These are phyloP conservation scores for Camponotus fellah DNA, from an alignment of 2,888 invertebrate genomes.

Conservation along the genomic window DNA sequence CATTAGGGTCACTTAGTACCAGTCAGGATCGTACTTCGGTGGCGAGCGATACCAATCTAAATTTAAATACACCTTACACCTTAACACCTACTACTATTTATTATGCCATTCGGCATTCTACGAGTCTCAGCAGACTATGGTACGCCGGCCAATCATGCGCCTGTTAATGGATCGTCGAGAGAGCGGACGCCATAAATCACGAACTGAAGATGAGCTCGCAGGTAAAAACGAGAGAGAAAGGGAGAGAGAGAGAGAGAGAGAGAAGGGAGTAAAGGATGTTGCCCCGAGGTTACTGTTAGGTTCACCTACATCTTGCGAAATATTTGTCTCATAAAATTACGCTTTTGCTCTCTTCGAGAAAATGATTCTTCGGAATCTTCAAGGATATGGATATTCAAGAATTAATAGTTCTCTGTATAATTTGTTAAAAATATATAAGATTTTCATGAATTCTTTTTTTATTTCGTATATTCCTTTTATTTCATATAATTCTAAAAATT, in stretches of 20 bases:
- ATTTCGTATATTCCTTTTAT: neutral
- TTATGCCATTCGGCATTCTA: slow-evolving; percentile 60
- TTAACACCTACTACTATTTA: slow-evolving; percentile 71
- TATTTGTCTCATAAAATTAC: slow-evolving; percentile 60
- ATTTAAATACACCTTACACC: slow-evolving; percentile 69
- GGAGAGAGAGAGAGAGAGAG: no score
- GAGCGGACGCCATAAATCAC: slow-evolving; percentile 70
- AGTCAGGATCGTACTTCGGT: slow-evolving; percentile 43
- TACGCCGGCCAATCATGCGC: slow-evolving; percentile 60
- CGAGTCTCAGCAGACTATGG: slow-evolving; percentile 43
- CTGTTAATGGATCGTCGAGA: slow-evolving; percentile 66
- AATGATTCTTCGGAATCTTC: neutral
- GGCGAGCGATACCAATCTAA: slow-evolving; percentile 57
- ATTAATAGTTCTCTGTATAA: neutral
- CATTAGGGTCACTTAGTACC: slow-evolving; percentile 73
- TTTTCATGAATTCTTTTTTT: neutral
- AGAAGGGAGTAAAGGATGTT: neutral
- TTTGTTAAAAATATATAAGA: neutral
- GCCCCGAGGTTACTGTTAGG: neutral
- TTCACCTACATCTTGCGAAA: neutral
- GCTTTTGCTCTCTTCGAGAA: slow-evolving; percentile 16
- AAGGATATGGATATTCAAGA: neutral
- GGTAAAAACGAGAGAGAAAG: slow-evolving; percentile 25
- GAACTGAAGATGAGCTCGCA: slow-evolving; percentile 64
- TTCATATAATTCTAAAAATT: neutral